Base-by-base conservation (phyloP, 2,888 invertebrate species). In the Eupithecia abbreviata region DNA sequence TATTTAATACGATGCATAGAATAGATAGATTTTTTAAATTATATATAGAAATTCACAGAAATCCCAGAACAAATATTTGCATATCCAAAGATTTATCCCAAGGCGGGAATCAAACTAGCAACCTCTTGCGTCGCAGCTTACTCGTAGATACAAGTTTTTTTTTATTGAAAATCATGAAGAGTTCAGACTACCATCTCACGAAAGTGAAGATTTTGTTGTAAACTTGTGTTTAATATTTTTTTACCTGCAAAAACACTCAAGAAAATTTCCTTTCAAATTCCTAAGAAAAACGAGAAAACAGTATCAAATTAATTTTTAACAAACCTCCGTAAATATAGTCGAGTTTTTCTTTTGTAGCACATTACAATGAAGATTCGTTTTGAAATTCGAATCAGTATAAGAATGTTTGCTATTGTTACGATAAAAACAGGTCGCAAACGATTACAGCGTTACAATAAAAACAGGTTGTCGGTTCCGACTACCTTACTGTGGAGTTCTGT, bases 261-360 rank as follows among this genome's bases (percentile, higher is more conserved):
- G 66, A 75, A 73, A 78, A 81, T 79, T 74, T 78, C 71, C 78
- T 76, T 79, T 77, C 73, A 84, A 85, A 85, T 82, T 84, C 85
- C 82, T 79, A 85, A 89, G 93, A 90, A 92, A 92, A 88, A 87
- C 85, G 90, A 93, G 92, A 91, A 90, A 91, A 92, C 91, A 88
- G 93, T 93, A 94, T 93, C 94, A 90, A 93, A 94, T 95, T 94
- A 94, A 92, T 91, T 91, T 94, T 94, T 93, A 93, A 94, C 93
- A 93, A 94, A 90, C 92, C 90, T 84, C 79, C 86, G 89, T 90
- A 90, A 91, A 91, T 90, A 90, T 84, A 88, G 85, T 83, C 89
- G 86, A 88, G 84, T 91, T 93, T 92, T 94, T 93, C 94, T 93
- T 93, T 94, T 95, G 94, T 94, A 90, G 90, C 87, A 83, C 89